Percentiles rank a stretch among this genome's conserved stretches.
These are phyloP conservation scores for Dryobates pubescens DNA, from an alignment of 2,797 vertebrate species.

Conservation along the genomic window DNA sequence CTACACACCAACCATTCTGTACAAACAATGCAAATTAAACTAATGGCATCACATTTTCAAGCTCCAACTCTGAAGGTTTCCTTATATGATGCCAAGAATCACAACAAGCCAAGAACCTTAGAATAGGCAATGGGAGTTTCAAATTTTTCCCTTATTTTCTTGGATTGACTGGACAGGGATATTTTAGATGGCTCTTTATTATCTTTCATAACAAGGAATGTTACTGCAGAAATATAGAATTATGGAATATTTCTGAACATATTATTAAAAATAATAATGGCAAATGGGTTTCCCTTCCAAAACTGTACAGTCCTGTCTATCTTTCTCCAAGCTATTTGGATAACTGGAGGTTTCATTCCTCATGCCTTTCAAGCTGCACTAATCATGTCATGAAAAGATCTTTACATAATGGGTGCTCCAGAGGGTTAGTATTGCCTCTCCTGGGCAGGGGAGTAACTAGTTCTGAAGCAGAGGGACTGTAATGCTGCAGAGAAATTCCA, in stretches of 20 bases:
- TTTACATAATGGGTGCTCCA: background rate
- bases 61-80: background rate
- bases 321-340: background rate
- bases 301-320: background rate
- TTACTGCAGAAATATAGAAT: constrained; percentile 32
- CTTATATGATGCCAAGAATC: constrained; percentile 15
- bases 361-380: background rate
- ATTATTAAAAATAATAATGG: constrained; percentile 44
- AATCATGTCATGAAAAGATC: background rate
- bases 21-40: background rate
- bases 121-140: constrained; percentile 17
- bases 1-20: background rate
- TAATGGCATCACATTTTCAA: background rate
- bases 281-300: background rate
- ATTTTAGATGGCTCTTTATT: constrained; percentile 63
- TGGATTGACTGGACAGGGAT: background rate
- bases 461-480: background rate
- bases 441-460: background rate
- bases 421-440: background rate
- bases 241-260: constrained; percentile 23
- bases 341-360: background rate
- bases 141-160: constrained; percentile 54
- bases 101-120: background rate
- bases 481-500: background rate
- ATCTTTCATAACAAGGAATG: constrained; percentile 50